A percentile compares a stretch with the other conserved stretches of the same genome.
phyloP scores from a whole-genome alignment of 2,888 invertebrate genomes.

The Plebejus melissa region DNA sequence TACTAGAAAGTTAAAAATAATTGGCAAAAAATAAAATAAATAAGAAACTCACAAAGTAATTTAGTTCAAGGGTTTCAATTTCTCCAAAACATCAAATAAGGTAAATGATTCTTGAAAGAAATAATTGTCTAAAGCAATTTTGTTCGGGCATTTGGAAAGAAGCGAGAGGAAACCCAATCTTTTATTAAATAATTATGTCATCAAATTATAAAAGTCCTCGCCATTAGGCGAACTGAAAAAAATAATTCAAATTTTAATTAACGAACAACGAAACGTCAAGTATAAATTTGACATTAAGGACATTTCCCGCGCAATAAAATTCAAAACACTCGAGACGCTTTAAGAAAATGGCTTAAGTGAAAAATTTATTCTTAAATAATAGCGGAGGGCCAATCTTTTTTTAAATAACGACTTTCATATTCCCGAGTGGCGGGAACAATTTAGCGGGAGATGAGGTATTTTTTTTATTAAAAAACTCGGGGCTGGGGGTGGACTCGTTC shows the following conservation, averaged over 20 bases:
- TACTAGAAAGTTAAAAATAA: neutral
- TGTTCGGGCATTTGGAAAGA: neutral
- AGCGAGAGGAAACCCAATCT: neutral
- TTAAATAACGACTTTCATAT: constrained; percentile 78
- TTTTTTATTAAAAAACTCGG: constrained; percentile 66
- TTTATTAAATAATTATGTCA: constrained; percentile 6
- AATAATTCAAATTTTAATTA: constrained; percentile 27
- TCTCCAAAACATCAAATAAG: neutral
- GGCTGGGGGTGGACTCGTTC: constrained; percentile 46
- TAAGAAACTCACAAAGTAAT: neutral
- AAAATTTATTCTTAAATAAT: constrained; percentile 77
- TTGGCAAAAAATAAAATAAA: neutral
- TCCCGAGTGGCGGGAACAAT: constrained; percentile 71
- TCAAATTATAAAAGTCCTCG: constrained; percentile 7
- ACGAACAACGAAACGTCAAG: constrained; percentile 22
- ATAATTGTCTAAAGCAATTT: neutral
- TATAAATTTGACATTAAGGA: constrained; percentile 33
- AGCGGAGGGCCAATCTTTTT: constrained; percentile 67
- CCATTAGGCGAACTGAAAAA: constrained; percentile 10
- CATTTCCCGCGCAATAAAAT: constrained; percentile 58
- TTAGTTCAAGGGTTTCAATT: neutral
- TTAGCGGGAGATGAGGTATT: constrained; percentile 74
- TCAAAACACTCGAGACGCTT: constrained; percentile 55
- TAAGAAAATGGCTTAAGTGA: constrained; percentile 59
- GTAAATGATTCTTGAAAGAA: neutral